These are phyloP conservation scores for Pseudomyrmex gracilis DNA, from an alignment of 1,140 invertebrate genomes.

Conservation along the genomic window DNA sequence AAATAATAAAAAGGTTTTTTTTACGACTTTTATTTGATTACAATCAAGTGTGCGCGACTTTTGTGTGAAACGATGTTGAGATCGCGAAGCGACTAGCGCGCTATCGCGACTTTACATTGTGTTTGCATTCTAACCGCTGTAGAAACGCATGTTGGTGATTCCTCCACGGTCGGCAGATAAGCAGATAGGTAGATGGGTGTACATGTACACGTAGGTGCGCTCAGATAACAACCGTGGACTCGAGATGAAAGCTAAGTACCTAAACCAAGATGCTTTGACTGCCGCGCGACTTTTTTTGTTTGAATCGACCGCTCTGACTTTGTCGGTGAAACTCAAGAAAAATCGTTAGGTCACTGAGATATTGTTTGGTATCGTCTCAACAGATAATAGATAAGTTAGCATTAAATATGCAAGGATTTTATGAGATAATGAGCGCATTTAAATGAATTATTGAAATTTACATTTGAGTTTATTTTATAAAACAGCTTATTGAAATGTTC, in stretches of 20 bases:
- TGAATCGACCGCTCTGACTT: conserved; percentile 42
- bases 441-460: background rate
- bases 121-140: conserved; percentile 73
- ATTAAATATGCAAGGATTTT: background rate
- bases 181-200: conserved; percentile 72
- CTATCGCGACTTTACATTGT: conserved; percentile 73
- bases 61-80: conserved; percentile 43
- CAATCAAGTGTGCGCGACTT: background rate
- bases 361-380: conserved; percentile 9
- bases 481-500: background rate
- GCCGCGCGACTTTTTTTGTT: conserved; percentile 41
- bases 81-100: conserved; percentile 59
- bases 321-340: conserved; percentile 41
- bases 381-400: background rate
- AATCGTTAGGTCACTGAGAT: background rate
- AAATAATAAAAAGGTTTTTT: background rate
- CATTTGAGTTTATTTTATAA: too few species aligned
- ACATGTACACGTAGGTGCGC: conserved; percentile 74
- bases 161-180: conserved; percentile 72
- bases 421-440: background rate
- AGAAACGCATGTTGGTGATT: conserved; percentile 71
- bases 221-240: conserved; percentile 64
- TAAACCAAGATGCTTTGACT: conserved; percentile 31
- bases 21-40: background rate
- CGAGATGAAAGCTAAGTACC: conserved; percentile 60